phyloP scores from a whole-genome alignment of 2,113 vertebrate genomes.

The Hypocryptadius cinnamomeus region DNA sequence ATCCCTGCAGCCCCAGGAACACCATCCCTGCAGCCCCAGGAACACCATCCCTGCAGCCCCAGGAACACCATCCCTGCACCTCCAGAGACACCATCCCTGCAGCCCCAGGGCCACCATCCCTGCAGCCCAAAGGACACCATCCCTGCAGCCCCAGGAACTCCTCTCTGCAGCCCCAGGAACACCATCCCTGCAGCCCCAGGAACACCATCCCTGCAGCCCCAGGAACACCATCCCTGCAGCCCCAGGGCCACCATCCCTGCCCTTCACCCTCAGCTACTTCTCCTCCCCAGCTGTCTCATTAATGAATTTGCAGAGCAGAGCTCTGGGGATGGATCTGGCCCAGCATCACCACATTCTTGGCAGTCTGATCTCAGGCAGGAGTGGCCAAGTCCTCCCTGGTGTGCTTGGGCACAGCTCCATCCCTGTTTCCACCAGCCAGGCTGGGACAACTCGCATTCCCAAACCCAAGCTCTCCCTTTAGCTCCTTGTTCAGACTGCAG shows the following conservation, averaged over 20 bases:
- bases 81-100: too few relatives aligned
- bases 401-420: background rate
- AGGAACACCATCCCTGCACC: background rate
- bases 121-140: too few relatives aligned
- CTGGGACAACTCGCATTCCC: background rate
- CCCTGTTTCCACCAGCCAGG: background rate
- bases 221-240: too few relatives aligned
- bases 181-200: background rate
- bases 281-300: background rate
- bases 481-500: background rate
- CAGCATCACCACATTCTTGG: background rate
- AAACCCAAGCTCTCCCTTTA: background rate
- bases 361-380: background rate
- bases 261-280: rapidly evolving
- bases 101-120: background rate
- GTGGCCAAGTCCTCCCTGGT: background rate
- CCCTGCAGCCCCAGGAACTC: background rate
- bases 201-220: background rate
- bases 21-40: too few relatives aligned
- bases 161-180: background rate
- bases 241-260: background rate
- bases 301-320: background rate
- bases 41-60: background rate
- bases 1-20: background rate
- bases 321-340: background rate